These are phyloP conservation scores for Tetrao urogallus DNA, from an alignment of 2,113 vertebrate genomes.

Conservation along the genomic window DNA sequence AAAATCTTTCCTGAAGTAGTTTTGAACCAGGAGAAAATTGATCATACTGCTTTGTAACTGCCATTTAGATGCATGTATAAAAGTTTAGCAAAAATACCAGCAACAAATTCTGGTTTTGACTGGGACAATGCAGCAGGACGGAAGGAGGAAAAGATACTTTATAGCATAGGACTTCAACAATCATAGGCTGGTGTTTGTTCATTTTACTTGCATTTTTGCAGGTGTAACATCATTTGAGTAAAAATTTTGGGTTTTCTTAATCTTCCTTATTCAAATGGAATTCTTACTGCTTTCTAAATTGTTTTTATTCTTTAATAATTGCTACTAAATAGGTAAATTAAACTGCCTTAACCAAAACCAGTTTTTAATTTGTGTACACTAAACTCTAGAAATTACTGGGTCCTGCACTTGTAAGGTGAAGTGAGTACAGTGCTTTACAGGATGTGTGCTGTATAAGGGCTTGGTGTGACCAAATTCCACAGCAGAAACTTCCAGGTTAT, in stretches of 20 bases:
- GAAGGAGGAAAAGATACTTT: background rate
- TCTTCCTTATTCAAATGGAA: background rate
- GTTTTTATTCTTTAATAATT: background rate
- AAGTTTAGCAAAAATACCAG: background rate
- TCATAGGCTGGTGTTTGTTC: background rate
- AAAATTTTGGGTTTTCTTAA: background rate
- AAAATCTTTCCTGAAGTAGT: background rate
- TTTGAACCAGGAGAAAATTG: background rate
- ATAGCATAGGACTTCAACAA: background rate
- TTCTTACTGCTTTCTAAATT: background rate
- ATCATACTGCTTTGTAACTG: background rate
- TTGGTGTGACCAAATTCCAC: background rate
- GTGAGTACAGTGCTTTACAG: background rate
- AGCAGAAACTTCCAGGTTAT: background rate
- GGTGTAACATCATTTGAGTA: background rate
- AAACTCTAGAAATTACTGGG: background rate
- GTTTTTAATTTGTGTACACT: background rate
- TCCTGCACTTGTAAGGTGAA: accelerated
- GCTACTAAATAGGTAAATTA: background rate
- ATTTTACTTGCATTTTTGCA: background rate
- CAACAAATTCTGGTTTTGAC: background rate
- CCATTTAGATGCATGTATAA: background rate
- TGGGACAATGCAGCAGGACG: background rate
- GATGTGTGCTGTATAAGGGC: background rate
- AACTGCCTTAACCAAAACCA: background rate